Conservation (phyloP, 2,888 invertebrate species). For the Isoperla grammatica region DNA sequence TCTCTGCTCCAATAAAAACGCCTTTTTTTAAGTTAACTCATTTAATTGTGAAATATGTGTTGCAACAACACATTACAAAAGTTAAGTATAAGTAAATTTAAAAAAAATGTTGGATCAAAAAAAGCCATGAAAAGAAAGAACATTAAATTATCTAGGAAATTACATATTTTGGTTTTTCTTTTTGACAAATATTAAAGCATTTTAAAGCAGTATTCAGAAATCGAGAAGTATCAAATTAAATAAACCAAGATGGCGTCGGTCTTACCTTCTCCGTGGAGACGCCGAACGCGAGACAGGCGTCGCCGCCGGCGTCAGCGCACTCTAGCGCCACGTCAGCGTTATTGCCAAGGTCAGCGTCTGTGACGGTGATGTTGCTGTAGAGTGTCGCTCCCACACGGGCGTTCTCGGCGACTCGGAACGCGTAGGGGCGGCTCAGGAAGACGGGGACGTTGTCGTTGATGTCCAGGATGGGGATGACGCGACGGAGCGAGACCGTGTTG, state of each 20-base stretch:
- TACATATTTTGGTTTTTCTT: no score
- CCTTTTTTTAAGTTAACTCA: no score
- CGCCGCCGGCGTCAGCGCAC: slow-evolving; percentile 56
- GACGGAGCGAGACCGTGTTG: slow-evolving; percentile 69
- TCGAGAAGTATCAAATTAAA: no score
- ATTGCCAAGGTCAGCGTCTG: slow-evolving; percentile 65
- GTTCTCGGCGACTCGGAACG: slow-evolving; percentile 61
- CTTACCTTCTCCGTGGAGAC: slow-evolving; percentile 58
- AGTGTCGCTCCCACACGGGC: slow-evolving; percentile 58
- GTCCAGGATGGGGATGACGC: slow-evolving; percentile 71
- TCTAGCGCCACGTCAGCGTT: slow-evolving; percentile 63
- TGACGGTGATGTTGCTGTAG: slow-evolving; percentile 57
- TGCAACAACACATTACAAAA: no score
- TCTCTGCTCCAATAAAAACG: no score
- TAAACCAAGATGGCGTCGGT: background rate
- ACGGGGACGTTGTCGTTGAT: slow-evolving; percentile 75
- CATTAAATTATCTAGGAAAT: no score
- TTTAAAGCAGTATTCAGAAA: no score
- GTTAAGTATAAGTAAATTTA: no score
- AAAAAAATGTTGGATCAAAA: no score
- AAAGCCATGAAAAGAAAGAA: no score
- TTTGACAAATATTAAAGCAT: no score
- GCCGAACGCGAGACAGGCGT: slow-evolving; percentile 64
- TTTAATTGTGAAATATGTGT: no score
- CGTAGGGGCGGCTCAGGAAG: slow-evolving; percentile 68